Percentiles rank a stretch among this genome's conserved stretches.
These are phyloP conservation scores for Colistium nudipinnis DNA, from an alignment of 2,113 vertebrate species.

Conservation along the genomic window DNA sequence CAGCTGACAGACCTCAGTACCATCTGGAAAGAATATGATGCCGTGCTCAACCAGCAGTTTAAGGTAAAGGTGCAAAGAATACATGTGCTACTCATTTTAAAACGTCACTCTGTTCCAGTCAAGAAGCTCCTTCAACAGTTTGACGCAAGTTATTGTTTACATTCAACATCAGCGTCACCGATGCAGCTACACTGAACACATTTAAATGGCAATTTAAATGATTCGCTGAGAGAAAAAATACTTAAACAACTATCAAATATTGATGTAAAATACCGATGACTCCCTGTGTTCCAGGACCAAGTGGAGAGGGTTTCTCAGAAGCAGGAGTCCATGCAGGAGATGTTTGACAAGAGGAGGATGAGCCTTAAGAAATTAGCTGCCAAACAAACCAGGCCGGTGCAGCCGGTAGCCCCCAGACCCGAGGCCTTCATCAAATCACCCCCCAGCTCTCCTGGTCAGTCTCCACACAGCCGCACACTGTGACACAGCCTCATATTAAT, in stretches of 20 bases:
- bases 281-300: slow-evolving; percentile 83
- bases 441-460: slow-evolving; percentile 85
- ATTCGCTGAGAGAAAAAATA: neutral
- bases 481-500: neutral
- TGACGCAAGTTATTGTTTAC: neutral
- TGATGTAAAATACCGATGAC: neutral
- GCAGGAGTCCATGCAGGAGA: slow-evolving; percentile 92
- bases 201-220: neutral
- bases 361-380: slow-evolving; percentile 97
- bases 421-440: slow-evolving; percentile 92
- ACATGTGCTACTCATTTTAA: no score
- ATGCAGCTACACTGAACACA: neutral
- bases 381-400: slow-evolving; percentile 95
- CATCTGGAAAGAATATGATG: slow-evolving; percentile 87
- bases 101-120: no score
- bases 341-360: slow-evolving; percentile 93
- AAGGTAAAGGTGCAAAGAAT: slow-evolving; percentile 78
- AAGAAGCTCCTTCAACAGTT: no score
- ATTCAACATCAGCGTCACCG: neutral
- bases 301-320: slow-evolving; percentile 93
- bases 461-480: neutral
- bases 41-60: slow-evolving; percentile 88
- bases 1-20: slow-evolving; percentile 85
- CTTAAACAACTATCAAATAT: neutral
- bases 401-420: slow-evolving; percentile 95